Percentiles rank a stretch among this genome's conserved stretches.
These are phyloP conservation scores for Choreutis nemorana DNA, from an alignment of 2,888 invertebrate species.

Conservation along the genomic window DNA sequence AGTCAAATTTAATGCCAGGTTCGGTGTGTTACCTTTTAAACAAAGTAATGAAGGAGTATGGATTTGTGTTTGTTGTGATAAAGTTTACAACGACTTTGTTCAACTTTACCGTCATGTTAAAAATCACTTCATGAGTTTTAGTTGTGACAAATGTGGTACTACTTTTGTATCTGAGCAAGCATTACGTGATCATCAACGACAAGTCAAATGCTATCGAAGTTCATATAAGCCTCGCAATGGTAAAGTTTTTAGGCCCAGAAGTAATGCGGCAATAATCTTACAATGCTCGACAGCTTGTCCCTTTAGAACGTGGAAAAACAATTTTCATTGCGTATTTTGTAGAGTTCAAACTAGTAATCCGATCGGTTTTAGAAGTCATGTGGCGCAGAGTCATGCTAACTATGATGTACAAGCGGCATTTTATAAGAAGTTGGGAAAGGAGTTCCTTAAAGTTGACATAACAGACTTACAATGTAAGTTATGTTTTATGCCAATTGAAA, in stretches of 20 bases:
- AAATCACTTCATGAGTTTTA: conserved; percentile 47
- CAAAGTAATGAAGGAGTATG: conserved; percentile 31
- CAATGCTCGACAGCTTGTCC: conserved; percentile 52
- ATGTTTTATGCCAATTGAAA: conserved; percentile 38
- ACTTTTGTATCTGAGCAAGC: conserved; percentile 48
- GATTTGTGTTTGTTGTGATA: conserved; percentile 46
- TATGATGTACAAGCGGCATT: conserved; percentile 50
- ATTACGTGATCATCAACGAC: conserved; percentile 42
- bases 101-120: conserved; percentile 47
- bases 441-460: conserved; percentile 49
- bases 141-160: conserved; percentile 51
- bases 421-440: conserved; percentile 53
- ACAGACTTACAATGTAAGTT: conserved; percentile 54
- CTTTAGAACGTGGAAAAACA: conserved; percentile 52
- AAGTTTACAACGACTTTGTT: conserved; percentile 32
- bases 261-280: conserved; percentile 49
- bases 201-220: conserved; percentile 47
- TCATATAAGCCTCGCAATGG: conserved; percentile 52
- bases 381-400: conserved; percentile 37
- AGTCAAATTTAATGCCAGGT: conserved; percentile 44
- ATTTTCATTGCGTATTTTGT: conserved; percentile 55
- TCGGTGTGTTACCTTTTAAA: conserved; percentile 50
- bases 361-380: conserved; percentile 35
- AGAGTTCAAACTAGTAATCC: conserved; percentile 48
- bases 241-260: conserved; percentile 35